Conservation (phyloP, 2,797 vertebrate species). For the Sebastes oblongus region DNA sequence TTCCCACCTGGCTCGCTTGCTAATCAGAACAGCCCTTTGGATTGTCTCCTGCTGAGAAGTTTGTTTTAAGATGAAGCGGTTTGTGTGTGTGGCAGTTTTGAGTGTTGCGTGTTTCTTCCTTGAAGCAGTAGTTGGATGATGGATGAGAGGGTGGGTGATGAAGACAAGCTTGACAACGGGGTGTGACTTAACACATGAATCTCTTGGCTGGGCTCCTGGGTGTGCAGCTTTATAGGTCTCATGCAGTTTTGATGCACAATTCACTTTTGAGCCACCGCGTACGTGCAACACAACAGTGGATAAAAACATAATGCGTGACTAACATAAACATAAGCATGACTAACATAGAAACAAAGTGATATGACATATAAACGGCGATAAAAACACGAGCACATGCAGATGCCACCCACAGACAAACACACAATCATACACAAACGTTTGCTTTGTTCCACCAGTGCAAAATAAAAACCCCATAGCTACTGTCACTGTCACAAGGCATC, state of each 20-base stretch:
- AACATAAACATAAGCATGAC: background rate
- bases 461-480: conserved; percentile 50
- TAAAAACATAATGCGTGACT: background rate
- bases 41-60: conserved; percentile 36
- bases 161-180: conserved; percentile 30
- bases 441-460: conserved; percentile 42
- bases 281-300: background rate
- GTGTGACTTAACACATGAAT: conserved; percentile 33
- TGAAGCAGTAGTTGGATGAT: conserved; percentile 25
- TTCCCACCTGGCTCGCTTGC: conserved; percentile 28
- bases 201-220: conserved; percentile 1
- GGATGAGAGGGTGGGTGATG: conserved; percentile 24
- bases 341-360: conserved; percentile 10
- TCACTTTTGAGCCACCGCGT: background rate
- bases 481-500: conserved; percentile 50
- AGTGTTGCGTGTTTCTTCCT: conserved; percentile 11
- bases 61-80: conserved; percentile 40
- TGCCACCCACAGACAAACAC: conserved; percentile 22
- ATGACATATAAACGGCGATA: conserved; percentile 10
- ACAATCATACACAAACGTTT: conserved; percentile 3
- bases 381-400: conserved; percentile 20
- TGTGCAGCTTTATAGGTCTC: conserved; percentile 1
- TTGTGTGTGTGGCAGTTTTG: conserved; percentile 20
- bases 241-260: background rate
- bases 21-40: conserved; percentile 61